Evolutionary conservation across 2,113 vertebrate species (phyloP), one percentile per base, ranked within the genome.

Genomic region (Callipepla squamata): DNA sequence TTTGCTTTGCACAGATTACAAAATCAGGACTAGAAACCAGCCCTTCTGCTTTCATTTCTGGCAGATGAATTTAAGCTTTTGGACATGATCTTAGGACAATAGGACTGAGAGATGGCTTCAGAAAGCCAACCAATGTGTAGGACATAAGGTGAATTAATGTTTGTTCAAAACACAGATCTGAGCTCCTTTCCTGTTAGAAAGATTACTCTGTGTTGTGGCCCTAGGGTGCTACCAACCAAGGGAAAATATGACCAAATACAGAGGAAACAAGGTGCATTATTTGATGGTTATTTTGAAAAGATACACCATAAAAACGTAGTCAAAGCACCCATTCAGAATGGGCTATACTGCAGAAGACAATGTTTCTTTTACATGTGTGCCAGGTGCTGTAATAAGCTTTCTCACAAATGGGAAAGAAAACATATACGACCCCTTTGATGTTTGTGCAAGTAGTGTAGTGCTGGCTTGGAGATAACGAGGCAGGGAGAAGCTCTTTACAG

Each of bases 351-450:
- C 19, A 68, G 51, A 87, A 59, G 72, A 38, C 58, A 82, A 67
- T 30, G 22, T 55, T 87, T 62, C 12, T n/a, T 77, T 74, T 28
- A 42, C 1, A 0, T 8, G 14, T 2, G 0, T 67, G 40, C 18
- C 20, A 79, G 30, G 21, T 82, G 47, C 65, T 90, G 25, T 82
- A 69, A 87, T 73, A 76, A 88, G 69, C 55, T 50, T 93, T 90
- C 4, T 12, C 45, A 65, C 26, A 66, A 81, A 69, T 18, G 21
- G 22, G n/a, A 74, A 74, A 40, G 59, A 47, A 74, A 78, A 59
- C 1, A 5, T 36, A 8, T 63, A 74, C 4, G 13, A 78, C 10
- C 26, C 13, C 11, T 44, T 53, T 76, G 80, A 48, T 66, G 25
- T 67, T 85, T 85, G 15, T 68, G 68, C 25, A 19, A 36, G 25